Evolutionary conservation across 2,888 invertebrate species (phyloP), one percentile per base, ranked within the genome.

Genomic region (Gasteruption jaculator): DNA sequence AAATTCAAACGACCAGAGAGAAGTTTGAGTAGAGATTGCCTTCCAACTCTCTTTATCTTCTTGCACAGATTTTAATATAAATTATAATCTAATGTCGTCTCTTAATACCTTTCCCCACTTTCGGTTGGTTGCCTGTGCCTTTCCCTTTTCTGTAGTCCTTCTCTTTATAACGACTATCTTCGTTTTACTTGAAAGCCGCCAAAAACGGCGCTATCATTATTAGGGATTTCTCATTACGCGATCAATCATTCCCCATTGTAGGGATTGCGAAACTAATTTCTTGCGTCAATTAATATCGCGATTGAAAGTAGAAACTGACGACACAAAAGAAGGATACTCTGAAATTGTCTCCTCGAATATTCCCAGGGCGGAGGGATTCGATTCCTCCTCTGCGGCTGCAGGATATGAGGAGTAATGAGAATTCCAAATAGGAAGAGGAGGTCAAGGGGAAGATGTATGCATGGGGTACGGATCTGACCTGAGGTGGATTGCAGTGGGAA

Each of bases 61-160:
- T 59, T 55, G 65, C 65, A 61, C 65, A 64, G 67, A 69, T 68
- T 69, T 68, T 68, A 68, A 68, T 69, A 69, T 69, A 68, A 69
- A 69, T 69, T 69, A 69, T 67, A 68, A 69, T 68, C 68, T 68
- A 65, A 66, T 65, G 66, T 65, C 64, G 56, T 69, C 68, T 65
- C 67, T 68, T 68, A 68, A 67, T 69, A 67, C 62, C 63, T 58
- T 51, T 57, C 57, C 51, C 50, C 50, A 41, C 40, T 50, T 42
- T 50, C 39, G 25, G 38, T 46, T 41, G 43, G 19, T 36, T 49
- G 41, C 38, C 46, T 47, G 49, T 43, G 44, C 48, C 41, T 37
- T 43, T 47, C 56, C 50, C 50, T 7, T 11, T 6, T n/a, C n/a
- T n/a, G n/a, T n/a, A n/a, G n/a, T n/a, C n/a, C n/a, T n/a, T n/a